phyloP scores from a whole-genome alignment of 2,888 invertebrate genomes.

The Parapristionchus giblindavisi region DNA sequence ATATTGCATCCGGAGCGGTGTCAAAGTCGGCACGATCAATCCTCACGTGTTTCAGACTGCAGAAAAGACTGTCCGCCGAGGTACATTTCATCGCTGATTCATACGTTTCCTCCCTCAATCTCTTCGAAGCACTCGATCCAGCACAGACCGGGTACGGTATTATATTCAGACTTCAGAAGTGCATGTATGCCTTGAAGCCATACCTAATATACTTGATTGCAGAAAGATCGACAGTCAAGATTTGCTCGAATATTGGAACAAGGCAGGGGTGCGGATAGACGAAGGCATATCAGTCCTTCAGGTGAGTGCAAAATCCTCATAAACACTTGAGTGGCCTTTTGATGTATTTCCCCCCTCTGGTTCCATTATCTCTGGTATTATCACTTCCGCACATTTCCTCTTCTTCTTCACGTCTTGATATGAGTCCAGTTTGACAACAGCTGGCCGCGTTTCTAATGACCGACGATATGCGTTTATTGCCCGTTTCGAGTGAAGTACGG shows the following conservation, averaged over 20 bases:
- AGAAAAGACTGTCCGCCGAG: constrained; percentile 55
- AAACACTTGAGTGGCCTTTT: no score
- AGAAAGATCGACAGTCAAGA: constrained; percentile 55
- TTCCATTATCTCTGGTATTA: no score
- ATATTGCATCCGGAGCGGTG: background rate
- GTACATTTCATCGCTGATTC: constrained; percentile 59
- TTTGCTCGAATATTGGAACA: constrained; percentile 56
- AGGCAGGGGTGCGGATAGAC: constrained; percentile 54
- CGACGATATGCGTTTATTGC: no score
- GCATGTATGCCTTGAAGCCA: background rate
- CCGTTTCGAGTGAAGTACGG: no score
- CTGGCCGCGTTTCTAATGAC: no score
- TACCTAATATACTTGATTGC: constrained; percentile 27
- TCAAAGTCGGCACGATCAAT: background rate
- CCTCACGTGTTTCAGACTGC: constrained; percentile 41
- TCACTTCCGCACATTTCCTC: no score
- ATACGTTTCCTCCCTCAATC: constrained; percentile 53
- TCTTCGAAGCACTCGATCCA: constrained; percentile 54
- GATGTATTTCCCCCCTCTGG: no score
- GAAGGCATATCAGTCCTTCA: constrained; percentile 51
- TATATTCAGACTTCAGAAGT: background rate
- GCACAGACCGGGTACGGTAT: constrained; percentile 52
- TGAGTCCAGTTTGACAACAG: no score
- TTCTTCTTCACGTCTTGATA: no score
- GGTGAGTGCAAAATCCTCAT: background rate